phyloP scores from a whole-genome alignment of 1,140 invertebrate genomes.

The Eueides isabella region DNA sequence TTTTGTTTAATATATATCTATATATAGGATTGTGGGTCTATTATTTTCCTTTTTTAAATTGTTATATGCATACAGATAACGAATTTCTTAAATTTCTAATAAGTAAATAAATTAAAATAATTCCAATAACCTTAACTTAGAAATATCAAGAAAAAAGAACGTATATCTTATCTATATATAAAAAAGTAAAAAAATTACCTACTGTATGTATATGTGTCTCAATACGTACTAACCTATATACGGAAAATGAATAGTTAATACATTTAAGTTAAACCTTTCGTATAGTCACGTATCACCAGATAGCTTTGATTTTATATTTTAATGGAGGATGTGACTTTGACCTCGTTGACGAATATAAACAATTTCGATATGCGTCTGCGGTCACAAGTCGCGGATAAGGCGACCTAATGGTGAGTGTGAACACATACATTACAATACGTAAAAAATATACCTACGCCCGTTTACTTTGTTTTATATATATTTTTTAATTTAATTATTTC shows the following conservation, averaged over 20 bases:
- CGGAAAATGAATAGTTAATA: neutral
- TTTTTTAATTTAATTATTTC: neutral
- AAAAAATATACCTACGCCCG: neutral
- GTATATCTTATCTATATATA: too few species aligned
- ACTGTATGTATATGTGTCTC: too few species aligned
- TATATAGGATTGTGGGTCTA: too few species aligned
- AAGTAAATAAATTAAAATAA: too few species aligned
- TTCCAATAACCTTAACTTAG: too few species aligned
- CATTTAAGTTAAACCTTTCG: neutral
- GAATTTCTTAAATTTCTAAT: too few species aligned
- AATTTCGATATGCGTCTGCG: neutral
- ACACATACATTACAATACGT: neutral
- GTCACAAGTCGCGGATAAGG: neutral
- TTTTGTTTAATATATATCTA: too few species aligned
- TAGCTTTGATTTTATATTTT: constrained; percentile 6
- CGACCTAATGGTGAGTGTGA: neutral
- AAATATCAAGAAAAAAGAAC: too few species aligned
- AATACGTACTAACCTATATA: too few species aligned
- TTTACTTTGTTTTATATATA: neutral
- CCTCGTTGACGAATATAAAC: constrained; percentile 9
- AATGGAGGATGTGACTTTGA: constrained; percentile 10
- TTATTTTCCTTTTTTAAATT: too few species aligned
- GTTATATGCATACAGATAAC: too few species aligned
- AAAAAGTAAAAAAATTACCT: too few species aligned
- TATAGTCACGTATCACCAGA: neutral